Evolutionary conservation across 1,140 invertebrate genomes (phyloP), one percentile per base, ranked within the genome.

Genomic region (Mycetomoellerius zeteki): DNA sequence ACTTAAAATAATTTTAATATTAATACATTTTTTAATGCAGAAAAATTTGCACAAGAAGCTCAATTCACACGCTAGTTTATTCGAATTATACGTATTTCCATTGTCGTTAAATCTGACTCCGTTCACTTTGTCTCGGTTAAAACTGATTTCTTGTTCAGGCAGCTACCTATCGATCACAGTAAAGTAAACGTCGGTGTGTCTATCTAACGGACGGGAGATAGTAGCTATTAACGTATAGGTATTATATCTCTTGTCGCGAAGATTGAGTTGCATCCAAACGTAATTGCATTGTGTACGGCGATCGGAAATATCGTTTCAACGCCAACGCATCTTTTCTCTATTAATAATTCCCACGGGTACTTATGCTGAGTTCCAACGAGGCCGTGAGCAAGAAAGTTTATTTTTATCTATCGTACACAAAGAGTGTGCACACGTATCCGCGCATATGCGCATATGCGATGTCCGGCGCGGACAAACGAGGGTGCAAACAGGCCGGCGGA

Each of bases 341-440:
- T 75, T 73, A 84, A 75, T 84, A 84, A 84, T 75, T 21, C 37
- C 33, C 37, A 21, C 19, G 33, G 50, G 10, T 56, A 56, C 77
- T 37, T 81, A 37, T 21, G n/a, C 33, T 30, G 27, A 30, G 54
- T 60, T 52, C 5, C 69, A 47, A 67, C 60, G 58, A 30, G 56
- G 69, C 27, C 19, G 87, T 52, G 54, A 67, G 62, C 58, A 71
- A 75, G 82, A 60, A 62, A 85, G 87, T 84, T 88, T 89, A 89
- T 88, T 89, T 89, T 89, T 89, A 88, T 65, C 87, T 76, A 16
- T 24, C 84, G 52, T 50, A 58, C 56, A 78, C 64, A 88, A 86
- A 88, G 81, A 73, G 72, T 24, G 47, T 37, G 64, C 47, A 54
- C 43, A 65, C 64, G 73, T 60, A 77, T 72, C 65, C 58, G 58